Base-by-base conservation (phyloP, 92 coral and sea anemone species). In the Parazoanthus swiftii region DNA sequence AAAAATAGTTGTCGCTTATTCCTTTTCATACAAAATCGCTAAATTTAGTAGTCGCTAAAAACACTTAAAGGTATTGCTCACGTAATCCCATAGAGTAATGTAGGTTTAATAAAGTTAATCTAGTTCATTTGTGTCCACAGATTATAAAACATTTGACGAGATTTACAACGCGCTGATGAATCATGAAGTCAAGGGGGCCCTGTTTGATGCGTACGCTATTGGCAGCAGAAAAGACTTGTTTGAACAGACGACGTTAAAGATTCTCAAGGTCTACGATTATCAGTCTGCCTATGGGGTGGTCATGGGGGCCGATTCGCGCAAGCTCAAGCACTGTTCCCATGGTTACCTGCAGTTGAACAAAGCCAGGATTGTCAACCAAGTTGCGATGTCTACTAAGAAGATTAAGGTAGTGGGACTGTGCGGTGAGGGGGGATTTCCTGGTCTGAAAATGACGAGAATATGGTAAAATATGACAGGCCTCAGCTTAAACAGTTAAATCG, bases 141-240 rank as follows among this genome's bases (percentile, higher is more conserved):
- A 83, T 44, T 83, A 83, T 14, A 68, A 71, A 68, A 68, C 86
- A 13, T 68, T 83, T 26, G 86, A 83, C 59, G 86, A 83, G 44
- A 71, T 83, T 25, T 83, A 68, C 63, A 26, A 83, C 13, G 86
- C 86, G 25, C 48, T 83, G 42, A 23, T 68, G 63, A 83, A 83
- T 29, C 76, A n/a, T 11, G 77, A 83, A 20, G 86, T 83, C 13
- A 70, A 83, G 38, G 86, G 86, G 16, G 86, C 86, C 10, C 38
- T 83, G 78, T 39, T 83, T 14, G 86, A 83, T 44, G 77, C 86
- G n/a, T 83, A n/a, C 38, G 76, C 86, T 1, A 83, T 83, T 50
- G 86, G 77, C 36, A 83, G 77, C 86, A 83, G 86, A 83, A 83
- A 68, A 48, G 86, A 83, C 18, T 70, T 83, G 86, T 83, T 83